Base-by-base conservation (phyloP, 2,888 invertebrate genomes). In the Rhopalosiphum nymphaeae region DNA sequence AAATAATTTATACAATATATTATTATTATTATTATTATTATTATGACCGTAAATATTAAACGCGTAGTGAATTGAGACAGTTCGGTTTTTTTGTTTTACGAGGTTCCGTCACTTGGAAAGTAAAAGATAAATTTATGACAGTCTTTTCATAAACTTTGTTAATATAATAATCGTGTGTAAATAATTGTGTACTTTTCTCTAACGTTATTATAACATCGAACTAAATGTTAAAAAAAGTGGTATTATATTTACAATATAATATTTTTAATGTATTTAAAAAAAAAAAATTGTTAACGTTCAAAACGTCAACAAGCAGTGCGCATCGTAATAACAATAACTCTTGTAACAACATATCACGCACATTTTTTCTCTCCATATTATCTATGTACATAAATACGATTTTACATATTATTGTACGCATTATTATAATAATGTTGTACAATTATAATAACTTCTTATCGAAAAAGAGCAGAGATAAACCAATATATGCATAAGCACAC, bases 271-370 rank as follows among this genome's bases (percentile, higher is more conserved):
- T 78, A 78, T 78, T 78, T 86, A 46, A 86, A 86, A 49, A 86
- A 13, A 49, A 49, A 49, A n/a, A 49, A 2, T 84, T 90, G 61
- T 21, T n/a, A 90, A 90, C 61, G 61, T 67, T 61, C n/a, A 25
- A 46, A 90, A 90, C 90, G 90, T 90, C 90, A 90, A 90, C 61
- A 61, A 90, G 90, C 44, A 29, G 11, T 10, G 89, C 5, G 26
- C 46, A 29, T 13, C 42, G 44, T 46, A 91, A 49, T 78, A 78
- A 67, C 56, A 89, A 89, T 89, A 89, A 89, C 89, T 57, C 56
- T 42, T 56, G 42, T 49, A 89, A 88, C 53, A 88, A 89, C 89
- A 56, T 29, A 56, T 89, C 89, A 42, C 42, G 56, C 42, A 89
- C 29, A 89, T 56, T 89, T 89, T 89, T 78, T 42, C 67, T 78